These are phyloP conservation scores for Esperia sulphurella DNA, from an alignment of 2,888 invertebrate genomes.

Conservation along the genomic window DNA sequence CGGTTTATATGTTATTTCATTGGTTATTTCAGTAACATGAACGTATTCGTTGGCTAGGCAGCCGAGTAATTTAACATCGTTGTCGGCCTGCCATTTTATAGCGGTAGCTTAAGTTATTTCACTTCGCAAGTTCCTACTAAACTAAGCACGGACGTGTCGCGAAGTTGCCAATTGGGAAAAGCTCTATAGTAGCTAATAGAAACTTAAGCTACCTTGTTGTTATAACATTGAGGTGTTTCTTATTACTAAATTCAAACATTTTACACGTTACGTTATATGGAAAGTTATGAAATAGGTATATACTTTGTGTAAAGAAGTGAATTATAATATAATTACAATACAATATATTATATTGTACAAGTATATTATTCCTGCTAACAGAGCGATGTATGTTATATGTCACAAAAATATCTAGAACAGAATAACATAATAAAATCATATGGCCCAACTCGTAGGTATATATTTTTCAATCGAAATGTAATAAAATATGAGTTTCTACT, in stretches of 20 bases:
- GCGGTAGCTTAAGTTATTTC: slow-evolving; percentile 24
- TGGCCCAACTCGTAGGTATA: too few species aligned
- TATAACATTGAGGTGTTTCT: slow-evolving; percentile 12
- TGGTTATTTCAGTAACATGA: background rate
- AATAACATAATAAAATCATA: too few species aligned
- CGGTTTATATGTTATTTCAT: background rate
- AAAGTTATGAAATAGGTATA: too few species aligned
- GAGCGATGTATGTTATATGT: too few species aligned
- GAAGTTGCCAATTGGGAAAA: slow-evolving; percentile 23
- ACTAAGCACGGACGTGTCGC: slow-evolving; percentile 27
- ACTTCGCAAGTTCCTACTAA: slow-evolving; percentile 25
- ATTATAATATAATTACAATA: too few species aligned
- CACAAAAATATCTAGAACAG: too few species aligned
- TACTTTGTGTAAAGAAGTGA: too few species aligned
- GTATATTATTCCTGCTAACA: too few species aligned
- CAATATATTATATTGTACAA: too few species aligned
- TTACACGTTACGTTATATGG: background rate
- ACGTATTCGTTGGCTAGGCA: background rate
- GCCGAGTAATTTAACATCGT: background rate
- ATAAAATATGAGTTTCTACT: too few species aligned
- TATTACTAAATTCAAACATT: slow-evolving; percentile 6
- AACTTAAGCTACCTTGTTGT: slow-evolving; percentile 19
- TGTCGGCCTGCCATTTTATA: slow-evolving; percentile 11
- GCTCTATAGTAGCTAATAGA: slow-evolving; percentile 22
- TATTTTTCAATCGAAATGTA: too few species aligned